Conservation (phyloP, 2,113 vertebrate species). For the Crotalus helleri region DNA sequence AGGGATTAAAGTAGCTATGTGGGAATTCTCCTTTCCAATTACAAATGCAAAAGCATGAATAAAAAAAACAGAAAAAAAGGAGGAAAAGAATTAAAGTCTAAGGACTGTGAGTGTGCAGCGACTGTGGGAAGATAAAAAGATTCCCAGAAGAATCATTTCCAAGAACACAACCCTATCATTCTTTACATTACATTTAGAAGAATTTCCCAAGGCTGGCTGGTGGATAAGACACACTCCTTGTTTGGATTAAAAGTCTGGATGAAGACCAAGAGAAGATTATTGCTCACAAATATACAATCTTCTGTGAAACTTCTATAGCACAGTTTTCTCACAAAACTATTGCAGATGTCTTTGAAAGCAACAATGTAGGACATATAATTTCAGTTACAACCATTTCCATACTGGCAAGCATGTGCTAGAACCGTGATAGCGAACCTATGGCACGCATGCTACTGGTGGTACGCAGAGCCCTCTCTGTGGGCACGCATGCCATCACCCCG, state of each 20-base stretch:
- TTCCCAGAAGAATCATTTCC: background rate
- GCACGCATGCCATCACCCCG: too few relatives aligned
- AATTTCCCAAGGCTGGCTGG: constrained; percentile 8
- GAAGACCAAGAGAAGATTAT: background rate
- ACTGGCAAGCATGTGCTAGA: background rate
- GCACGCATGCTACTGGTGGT: too few relatives aligned
- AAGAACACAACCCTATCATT: constrained; percentile 7
- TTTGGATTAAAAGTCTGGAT: background rate
- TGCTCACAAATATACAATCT: background rate
- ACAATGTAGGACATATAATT: constrained; percentile 15
- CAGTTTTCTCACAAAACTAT: constrained; percentile 15
- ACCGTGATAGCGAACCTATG: too few relatives aligned
- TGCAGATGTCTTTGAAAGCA: constrained; percentile 15
- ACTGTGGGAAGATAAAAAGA: background rate
- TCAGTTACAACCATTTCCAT: background rate
- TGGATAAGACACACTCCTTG: background rate
- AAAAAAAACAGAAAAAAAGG: background rate
- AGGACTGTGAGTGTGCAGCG: background rate
- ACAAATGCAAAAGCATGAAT: constrained; percentile 1
- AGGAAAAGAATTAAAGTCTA: background rate
- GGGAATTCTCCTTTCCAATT: constrained; percentile 20
- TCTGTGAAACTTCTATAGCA: background rate
- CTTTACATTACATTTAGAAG: constrained; percentile 1
- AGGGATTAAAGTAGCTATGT: background rate
- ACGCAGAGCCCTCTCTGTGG: too few relatives aligned